Evolutionary conservation across 1,140 invertebrate species (phyloP).

Genomic region (Sminthurinus signatus): DNA sequence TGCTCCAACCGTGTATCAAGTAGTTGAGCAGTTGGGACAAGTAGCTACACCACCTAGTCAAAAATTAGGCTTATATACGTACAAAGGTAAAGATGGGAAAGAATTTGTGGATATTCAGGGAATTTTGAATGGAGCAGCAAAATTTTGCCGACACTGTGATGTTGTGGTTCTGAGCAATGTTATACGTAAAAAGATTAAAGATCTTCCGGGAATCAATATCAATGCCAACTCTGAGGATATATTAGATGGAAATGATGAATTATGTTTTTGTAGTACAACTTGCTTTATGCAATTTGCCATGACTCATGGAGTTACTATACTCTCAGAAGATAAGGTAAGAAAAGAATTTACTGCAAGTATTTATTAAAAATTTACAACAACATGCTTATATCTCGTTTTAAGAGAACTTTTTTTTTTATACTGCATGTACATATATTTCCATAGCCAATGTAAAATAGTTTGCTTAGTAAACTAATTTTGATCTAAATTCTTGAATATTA

Average conservation of each 20-base stretch:
- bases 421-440: too few species aligned
- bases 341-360: slow-evolving; percentile 8
- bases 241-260: slow-evolving; percentile 55
- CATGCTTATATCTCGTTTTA: too few species aligned
- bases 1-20: slow-evolving; percentile 74
- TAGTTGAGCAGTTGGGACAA: slow-evolving; percentile 62
- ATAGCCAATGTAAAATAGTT: too few species aligned
- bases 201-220: slow-evolving; percentile 64
- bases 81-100: slow-evolving; percentile 75
- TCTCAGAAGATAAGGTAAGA: slow-evolving; percentile 44
- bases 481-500: too few species aligned
- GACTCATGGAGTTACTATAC: slow-evolving; percentile 52
- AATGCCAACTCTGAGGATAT: slow-evolving; percentile 57
- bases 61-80: slow-evolving; percentile 69
- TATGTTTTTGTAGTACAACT: slow-evolving; percentile 74
- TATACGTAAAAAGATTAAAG: slow-evolving; percentile 70
- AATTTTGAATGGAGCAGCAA: slow-evolving; percentile 76
- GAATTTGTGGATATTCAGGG: slow-evolving; percentile 80
- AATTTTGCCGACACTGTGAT: slow-evolving; percentile 87
- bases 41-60: slow-evolving; percentile 70
- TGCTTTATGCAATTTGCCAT: slow-evolving; percentile 77
- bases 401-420: too few species aligned
- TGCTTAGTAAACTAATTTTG: too few species aligned
- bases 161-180: slow-evolving; percentile 75
- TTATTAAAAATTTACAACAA: background rate